phyloP scores from a whole-genome alignment of 2,113 vertebrate species.

The Ceyx margarethae region DNA sequence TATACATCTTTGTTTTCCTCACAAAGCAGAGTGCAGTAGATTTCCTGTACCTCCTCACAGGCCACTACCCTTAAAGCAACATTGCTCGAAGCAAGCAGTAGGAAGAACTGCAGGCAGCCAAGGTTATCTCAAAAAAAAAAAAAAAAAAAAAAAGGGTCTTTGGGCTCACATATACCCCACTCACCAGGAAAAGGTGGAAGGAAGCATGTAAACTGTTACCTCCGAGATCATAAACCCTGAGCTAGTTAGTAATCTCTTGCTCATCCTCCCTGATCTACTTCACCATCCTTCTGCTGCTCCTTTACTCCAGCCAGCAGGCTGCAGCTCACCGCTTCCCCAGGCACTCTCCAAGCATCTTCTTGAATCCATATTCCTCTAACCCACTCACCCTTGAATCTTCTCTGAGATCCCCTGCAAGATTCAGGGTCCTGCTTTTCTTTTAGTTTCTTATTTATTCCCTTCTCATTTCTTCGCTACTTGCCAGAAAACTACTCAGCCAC shows the following conservation, averaged over 20 bases:
- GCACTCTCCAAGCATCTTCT: neutral
- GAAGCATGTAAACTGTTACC: neutral
- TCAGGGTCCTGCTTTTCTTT: neutral
- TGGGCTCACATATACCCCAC: neutral
- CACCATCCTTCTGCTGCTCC: neutral
- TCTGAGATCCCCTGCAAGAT: neutral
- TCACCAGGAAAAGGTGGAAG: constrained; percentile 25
- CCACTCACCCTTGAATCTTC: neutral
- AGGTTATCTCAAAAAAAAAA: neutral
- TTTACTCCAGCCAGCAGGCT: neutral
- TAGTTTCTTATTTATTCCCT: neutral
- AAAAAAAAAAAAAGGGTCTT: neutral
- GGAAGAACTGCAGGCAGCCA: neutral
- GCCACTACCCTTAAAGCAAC: constrained; percentile 42
- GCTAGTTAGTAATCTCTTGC: neutral
- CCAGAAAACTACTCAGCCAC: neutral
- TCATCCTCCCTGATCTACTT: neutral
- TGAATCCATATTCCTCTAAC: neutral
- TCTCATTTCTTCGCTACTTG: neutral
- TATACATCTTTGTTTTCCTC: constrained; percentile 59
- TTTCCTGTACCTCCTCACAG: constrained; percentile 59
- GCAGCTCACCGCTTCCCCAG: neutral
- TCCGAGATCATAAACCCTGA: neutral
- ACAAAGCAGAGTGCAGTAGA: constrained; percentile 34
- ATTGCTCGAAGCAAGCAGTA: neutral